These are phyloP conservation scores for Sphaerodactylus townsendi DNA, from an alignment of 2,113 vertebrate species.

Conservation along the genomic window DNA sequence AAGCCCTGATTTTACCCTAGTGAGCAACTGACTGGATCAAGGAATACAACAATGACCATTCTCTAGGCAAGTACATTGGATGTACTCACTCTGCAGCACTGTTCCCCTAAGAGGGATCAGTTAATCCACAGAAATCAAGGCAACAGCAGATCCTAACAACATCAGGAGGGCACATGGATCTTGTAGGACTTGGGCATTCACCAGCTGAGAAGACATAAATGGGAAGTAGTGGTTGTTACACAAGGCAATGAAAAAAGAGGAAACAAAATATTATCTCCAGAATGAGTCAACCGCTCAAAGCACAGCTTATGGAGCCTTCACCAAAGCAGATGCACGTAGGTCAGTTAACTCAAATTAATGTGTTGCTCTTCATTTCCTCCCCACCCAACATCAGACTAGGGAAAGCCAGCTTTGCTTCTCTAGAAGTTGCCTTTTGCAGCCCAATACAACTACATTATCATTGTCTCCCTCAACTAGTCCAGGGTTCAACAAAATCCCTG, in stretches of 20 bases:
- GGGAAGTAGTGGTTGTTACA: background rate
- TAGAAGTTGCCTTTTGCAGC: too few relatives aligned
- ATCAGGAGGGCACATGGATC: background rate
- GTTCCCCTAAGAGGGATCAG: background rate
- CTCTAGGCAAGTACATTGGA: background rate
- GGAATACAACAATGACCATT: background rate
- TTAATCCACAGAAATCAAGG: background rate
- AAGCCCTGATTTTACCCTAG: too few relatives aligned
- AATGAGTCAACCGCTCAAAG: background rate
- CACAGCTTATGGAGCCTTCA: background rate
- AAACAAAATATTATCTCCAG: background rate
- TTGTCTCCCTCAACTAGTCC: too few relatives aligned
- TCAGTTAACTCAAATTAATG: background rate
- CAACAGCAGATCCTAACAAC: background rate
- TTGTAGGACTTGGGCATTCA: background rate
- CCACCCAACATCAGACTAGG: background rate
- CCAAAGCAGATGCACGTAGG: background rate
- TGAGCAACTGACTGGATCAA: background rate
- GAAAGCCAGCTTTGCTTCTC: too few relatives aligned
- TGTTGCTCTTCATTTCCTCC: background rate
- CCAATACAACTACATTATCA: too few relatives aligned
- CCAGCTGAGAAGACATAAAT: background rate
- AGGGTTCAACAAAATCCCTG: too few relatives aligned
- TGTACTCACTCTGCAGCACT: background rate
- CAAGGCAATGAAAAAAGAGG: background rate